These are phyloP conservation scores for Drosophila parabipectinata DNA, from an alignment of 1,140 invertebrate genomes.

Conservation along the genomic window DNA sequence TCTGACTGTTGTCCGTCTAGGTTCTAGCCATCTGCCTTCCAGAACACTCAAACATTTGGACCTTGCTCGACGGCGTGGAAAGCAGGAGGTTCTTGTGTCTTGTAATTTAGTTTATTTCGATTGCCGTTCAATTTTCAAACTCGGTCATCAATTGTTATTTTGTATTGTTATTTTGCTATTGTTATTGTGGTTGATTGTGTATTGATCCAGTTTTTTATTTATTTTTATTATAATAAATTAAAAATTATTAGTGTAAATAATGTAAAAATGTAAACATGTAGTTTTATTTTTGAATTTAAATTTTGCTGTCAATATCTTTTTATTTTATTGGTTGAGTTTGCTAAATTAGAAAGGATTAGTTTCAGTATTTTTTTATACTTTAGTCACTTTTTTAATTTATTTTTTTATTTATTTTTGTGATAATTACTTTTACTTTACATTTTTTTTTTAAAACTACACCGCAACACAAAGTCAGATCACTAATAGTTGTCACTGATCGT, in stretches of 20 bases:
- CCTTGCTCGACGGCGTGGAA: conserved; percentile 61
- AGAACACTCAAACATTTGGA: conserved; percentile 32
- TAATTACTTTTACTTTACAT: neutral
- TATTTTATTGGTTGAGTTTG: too few relatives aligned
- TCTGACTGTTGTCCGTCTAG: conserved; percentile 53
- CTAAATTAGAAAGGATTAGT: too few relatives aligned
- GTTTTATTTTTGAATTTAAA: too few relatives aligned
- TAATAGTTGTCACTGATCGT: conserved; percentile 5
- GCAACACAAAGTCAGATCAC: conserved; percentile 10
- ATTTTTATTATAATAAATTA: neutral
- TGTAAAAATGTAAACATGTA: too few relatives aligned
- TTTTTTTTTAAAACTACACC: neutral
- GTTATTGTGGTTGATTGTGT: conserved; percentile 8
- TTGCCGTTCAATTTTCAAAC: conserved; percentile 57
- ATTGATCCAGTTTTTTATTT: neutral
- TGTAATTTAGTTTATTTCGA: conserved; percentile 70
- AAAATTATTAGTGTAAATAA: too few relatives aligned
- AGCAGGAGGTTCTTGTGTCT: conserved; percentile 57
- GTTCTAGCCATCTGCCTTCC: conserved; percentile 28
- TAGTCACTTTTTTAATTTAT: too few relatives aligned
- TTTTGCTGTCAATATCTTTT: too few relatives aligned
- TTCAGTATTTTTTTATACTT: too few relatives aligned
- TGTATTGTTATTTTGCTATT: conserved; percentile 31
- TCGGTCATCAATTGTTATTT: conserved; percentile 30
- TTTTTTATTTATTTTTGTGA: neutral